These are phyloP conservation scores for Thalassaphorura encarpata DNA, from an alignment of 1,140 invertebrate genomes.

Conservation along the genomic window DNA sequence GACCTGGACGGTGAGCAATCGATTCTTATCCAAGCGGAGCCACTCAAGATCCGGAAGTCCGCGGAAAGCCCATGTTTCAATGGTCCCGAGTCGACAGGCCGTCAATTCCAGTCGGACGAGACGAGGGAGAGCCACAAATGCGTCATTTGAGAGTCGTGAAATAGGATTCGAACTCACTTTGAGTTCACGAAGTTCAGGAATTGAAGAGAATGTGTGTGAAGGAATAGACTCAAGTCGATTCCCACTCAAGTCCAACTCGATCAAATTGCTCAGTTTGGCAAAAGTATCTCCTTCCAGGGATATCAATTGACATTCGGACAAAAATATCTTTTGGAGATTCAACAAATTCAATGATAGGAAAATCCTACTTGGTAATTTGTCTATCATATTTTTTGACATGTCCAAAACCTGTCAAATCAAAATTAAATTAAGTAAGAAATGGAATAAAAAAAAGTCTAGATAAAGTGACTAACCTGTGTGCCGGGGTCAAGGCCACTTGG, in stretches of 20 bases:
- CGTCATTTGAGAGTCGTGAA: slow-evolving; percentile 52
- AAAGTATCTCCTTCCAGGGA: slow-evolving; percentile 54
- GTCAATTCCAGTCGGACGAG: slow-evolving; percentile 61
- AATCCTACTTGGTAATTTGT: slow-evolving; percentile 53
- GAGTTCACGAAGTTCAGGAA: slow-evolving; percentile 62
- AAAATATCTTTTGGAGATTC: slow-evolving; percentile 66
- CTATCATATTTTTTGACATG: slow-evolving; percentile 57
- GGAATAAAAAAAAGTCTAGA: background rate
- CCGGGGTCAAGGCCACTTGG: slow-evolving; percentile 57
- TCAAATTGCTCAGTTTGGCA: slow-evolving; percentile 56
- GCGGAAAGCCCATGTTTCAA: slow-evolving; percentile 58
- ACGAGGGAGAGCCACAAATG: slow-evolving; percentile 55
- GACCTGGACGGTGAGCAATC: slow-evolving; percentile 47
- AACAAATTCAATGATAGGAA: slow-evolving; percentile 59
- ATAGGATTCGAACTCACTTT: slow-evolving; percentile 63
- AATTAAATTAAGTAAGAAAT: background rate
- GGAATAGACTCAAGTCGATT: slow-evolving; percentile 58
- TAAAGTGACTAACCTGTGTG: slow-evolving; percentile 46
- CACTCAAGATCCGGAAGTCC: slow-evolving; percentile 61
- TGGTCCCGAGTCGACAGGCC: slow-evolving; percentile 51
- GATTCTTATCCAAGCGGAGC: slow-evolving; percentile 64
- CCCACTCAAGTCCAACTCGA: slow-evolving; percentile 65
- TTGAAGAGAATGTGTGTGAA: slow-evolving; percentile 54
- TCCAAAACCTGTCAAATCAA: slow-evolving; percentile 48
- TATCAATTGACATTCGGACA: slow-evolving; percentile 52